These are phyloP conservation scores for Dicroscelio sp. DNA, from an alignment of 2,888 invertebrate species.

Conservation along the genomic window DNA sequence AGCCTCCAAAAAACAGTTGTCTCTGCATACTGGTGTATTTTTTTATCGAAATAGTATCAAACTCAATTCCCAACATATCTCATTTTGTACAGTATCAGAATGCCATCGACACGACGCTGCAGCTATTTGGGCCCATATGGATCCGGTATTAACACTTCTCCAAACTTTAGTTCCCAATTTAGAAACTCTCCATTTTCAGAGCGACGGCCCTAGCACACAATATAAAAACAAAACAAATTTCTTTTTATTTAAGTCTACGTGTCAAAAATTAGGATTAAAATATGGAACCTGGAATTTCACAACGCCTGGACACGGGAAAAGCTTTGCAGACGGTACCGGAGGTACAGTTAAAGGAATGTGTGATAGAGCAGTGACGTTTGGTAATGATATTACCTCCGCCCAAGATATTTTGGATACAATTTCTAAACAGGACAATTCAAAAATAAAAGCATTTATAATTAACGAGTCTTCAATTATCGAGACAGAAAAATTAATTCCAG, in stretches of 20 bases:
- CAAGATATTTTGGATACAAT: not conserved
- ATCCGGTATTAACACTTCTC: not conserved
- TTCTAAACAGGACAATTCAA: not conserved
- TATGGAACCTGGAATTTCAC: not conserved
- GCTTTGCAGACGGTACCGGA: not conserved
- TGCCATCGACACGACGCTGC: slow-evolving; percentile 38
- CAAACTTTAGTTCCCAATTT: not conserved
- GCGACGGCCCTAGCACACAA: slow-evolving; percentile 19
- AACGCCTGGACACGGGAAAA: not conserved
- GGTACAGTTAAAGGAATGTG: slow-evolving; percentile 4
- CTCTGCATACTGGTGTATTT: slow-evolving; percentile 23
- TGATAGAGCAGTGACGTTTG: not conserved
- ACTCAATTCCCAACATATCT: not conserved
- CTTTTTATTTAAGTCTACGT: not conserved
- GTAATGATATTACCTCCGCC: not conserved
- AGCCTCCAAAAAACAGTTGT: not conserved
- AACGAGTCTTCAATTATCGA: not conserved
- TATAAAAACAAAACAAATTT: slow-evolving; percentile 23
- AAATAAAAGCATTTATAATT: not conserved
- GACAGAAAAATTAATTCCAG: not conserved
- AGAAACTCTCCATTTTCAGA: not conserved
- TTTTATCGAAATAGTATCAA: slow-evolving; percentile 19
- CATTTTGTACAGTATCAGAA: slow-evolving; percentile 48
- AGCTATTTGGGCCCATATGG: slow-evolving; percentile 42
- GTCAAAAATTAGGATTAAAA: not conserved